These are phyloP conservation scores for Brachyrhaphis roseni DNA, from an alignment of 2,797 vertebrate species.

Conservation along the genomic window DNA sequence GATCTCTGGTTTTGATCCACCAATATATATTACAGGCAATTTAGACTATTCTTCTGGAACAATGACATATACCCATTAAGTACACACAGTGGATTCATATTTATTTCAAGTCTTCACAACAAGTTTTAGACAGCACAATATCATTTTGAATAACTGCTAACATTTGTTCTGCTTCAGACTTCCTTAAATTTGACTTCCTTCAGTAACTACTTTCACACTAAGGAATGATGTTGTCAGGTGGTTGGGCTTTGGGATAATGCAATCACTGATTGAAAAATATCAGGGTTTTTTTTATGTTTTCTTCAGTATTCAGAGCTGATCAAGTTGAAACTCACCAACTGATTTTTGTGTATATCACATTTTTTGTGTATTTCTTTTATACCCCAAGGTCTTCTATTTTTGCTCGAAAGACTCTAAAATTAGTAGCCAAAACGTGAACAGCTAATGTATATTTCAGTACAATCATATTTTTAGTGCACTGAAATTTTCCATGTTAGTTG, in stretches of 20 bases:
- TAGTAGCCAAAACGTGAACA: slow-evolving; percentile 13
- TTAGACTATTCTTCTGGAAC: background rate
- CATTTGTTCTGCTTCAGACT: background rate
- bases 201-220: background rate
- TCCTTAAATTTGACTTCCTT: background rate
- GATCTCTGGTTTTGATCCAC: background rate
- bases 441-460: slow-evolving; percentile 33
- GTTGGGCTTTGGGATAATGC: background rate
- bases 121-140: background rate
- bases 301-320: background rate
- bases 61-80: background rate
- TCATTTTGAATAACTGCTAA: background rate
- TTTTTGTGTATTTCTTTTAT: background rate
- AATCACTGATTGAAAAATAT: background rate
- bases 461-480: slow-evolving; percentile 39
- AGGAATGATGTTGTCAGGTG: background rate
- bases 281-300: background rate
- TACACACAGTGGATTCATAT: background rate
- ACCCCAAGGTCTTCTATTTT: background rate
- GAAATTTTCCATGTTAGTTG: slow-evolving; percentile 33
- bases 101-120: background rate
- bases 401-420: slow-evolving; percentile 4
- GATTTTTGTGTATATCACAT: background rate
- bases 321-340: background rate
- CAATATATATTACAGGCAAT: background rate